Conservation (phyloP, 2,888 invertebrate genomes). For the Drosophila subsilvestris region DNA sequence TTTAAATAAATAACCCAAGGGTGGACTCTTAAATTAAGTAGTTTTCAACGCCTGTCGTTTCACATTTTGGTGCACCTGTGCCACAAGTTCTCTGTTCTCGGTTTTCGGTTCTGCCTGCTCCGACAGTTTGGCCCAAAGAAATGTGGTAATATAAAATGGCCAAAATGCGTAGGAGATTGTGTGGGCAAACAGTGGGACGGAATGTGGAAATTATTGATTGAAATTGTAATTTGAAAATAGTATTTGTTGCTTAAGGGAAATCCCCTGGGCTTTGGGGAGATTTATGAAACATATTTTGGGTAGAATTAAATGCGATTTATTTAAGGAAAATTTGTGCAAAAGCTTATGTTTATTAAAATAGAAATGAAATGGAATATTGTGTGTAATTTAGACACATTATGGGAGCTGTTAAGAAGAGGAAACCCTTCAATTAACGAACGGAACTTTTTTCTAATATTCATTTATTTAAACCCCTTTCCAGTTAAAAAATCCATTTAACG, state of each 20-base stretch:
- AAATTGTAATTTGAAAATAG: conserved; percentile 1
- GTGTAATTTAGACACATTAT: not conserved
- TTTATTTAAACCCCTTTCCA: too few species aligned
- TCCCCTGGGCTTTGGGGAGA: not conserved
- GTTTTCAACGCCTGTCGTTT: conserved; percentile 33
- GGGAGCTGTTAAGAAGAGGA: not conserved
- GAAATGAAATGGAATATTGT: not conserved
- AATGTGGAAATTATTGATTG: not conserved
- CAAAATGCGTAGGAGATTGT: conserved; percentile 9
- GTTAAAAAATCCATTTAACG: not conserved
- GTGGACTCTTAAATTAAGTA: conserved; percentile 45
- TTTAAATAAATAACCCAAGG: conserved; percentile 44
- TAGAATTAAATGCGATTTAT: not conserved
- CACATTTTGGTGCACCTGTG: conserved; percentile 45
- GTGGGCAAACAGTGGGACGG: conserved; percentile 8
- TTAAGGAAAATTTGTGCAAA: not conserved
- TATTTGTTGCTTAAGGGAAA: not conserved
- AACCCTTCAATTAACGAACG: not conserved
- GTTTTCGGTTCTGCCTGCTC: not conserved
- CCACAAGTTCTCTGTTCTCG: not conserved
- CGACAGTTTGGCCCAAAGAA: conserved; percentile 19
- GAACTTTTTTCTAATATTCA: too few species aligned
- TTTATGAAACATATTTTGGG: not conserved
- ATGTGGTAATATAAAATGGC: conserved; percentile 40
- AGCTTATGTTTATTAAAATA: too few species aligned